Base-by-base conservation (phyloP, 1,140 invertebrate species). In the Mamestra configurata region DNA sequence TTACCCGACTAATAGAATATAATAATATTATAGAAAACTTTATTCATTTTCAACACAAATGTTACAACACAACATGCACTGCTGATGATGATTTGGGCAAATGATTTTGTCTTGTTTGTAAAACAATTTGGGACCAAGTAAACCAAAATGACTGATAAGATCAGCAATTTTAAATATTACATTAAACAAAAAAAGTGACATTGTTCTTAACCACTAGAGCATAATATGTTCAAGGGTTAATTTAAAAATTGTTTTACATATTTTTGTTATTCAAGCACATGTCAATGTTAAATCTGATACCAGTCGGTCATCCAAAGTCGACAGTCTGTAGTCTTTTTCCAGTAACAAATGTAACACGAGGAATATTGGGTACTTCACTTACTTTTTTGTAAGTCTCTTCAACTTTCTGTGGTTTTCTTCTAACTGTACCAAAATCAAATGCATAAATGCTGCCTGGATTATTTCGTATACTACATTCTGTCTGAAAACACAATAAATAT, bases 341-440 rank as follows among this genome's bases (percentile, higher is more conserved):
- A 37, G 91, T 92, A 18, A 93, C 92, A 77, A 93, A 94, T 15
- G 89, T 90, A 49, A 94, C 89, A 15, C 91, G 83, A 10, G 93
- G 92, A 46, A 88, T 82, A 77, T 88, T 49, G 82, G 89, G 84
- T 79, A 92, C 90, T 84, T 94, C 92, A 66, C 87, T 91, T 53
- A 90, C 87, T 85, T 86, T 90, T 84, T 92, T 93, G 51, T 91
- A 93, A 5, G 90, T 90, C 1, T 90, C 88, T 10, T 82, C 85
- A n/a, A 88, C 59, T 84, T 92, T 90, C 37, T n/a, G 89, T 15
- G 70, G 71, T 88, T 94, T 94, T 66, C 91, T 82, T 85, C 92
- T 84, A 64, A 93, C 79, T n/a, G 92, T 94, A 18, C 95, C 95
- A 71, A 95, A 89, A 79, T 96, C 95, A 70, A 96, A 89, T 18